phyloP scores from a whole-genome alignment of 2,888 invertebrate species.

The Ormyrus thymus region DNA sequence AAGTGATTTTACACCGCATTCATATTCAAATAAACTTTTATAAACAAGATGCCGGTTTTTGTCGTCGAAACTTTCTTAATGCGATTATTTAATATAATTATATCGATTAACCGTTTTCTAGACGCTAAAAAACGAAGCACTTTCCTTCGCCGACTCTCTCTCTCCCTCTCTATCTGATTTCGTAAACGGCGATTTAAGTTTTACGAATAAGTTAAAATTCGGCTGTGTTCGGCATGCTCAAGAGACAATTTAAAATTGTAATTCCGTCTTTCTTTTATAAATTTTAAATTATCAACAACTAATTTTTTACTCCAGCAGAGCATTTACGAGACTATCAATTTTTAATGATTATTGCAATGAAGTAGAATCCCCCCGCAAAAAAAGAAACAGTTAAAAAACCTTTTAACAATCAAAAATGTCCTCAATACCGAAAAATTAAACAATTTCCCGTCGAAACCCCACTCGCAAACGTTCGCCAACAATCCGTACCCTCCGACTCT shows the following conservation, averaged over 20 bases:
- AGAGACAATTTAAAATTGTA: slow-evolving; percentile 39
- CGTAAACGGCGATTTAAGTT: slow-evolving; percentile 27
- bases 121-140: background rate
- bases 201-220: slow-evolving; percentile 40
- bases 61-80: background rate
- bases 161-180: slow-evolving; percentile 22
- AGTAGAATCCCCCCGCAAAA: background rate
- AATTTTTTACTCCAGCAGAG: background rate
- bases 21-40: background rate
- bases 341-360: too few relatives aligned
- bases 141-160: slow-evolving; percentile 11
- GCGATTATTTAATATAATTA: too few relatives aligned
- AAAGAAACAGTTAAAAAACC: background rate
- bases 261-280: slow-evolving; percentile 41
- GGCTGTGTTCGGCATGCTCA: slow-evolving; percentile 36
- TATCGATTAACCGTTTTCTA: too few relatives aligned
- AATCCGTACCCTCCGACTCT: too few relatives aligned
- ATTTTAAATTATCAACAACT: slow-evolving; percentile 27
- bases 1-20: background rate
- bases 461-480: too few relatives aligned
- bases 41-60: background rate
- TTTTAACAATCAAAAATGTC: too few relatives aligned
- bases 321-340: too few relatives aligned
- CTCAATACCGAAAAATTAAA: too few relatives aligned
- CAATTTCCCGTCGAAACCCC: too few relatives aligned